Evolutionary conservation across 2,113 vertebrate genomes (phyloP).

Genomic region (Verasper variegatus): DNA sequence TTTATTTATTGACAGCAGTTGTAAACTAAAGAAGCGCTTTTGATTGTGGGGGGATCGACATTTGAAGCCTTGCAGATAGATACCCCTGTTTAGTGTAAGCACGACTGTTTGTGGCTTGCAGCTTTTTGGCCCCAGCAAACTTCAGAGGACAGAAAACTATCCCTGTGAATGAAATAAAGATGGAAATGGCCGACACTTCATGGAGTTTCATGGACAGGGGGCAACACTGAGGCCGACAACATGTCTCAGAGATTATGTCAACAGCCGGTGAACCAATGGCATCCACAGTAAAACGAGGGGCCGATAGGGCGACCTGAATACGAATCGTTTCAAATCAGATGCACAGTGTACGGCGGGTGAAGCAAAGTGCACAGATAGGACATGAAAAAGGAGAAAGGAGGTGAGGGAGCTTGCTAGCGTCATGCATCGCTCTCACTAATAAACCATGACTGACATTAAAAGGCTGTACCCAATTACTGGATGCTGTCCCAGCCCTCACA

Average conservation of each 20-base stretch:
- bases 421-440: constrained; percentile 54
- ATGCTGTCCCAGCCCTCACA: constrained; percentile 47
- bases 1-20: neutral
- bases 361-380: constrained; percentile 37
- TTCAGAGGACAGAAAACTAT: constrained; percentile 34
- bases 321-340: constrained; percentile 34
- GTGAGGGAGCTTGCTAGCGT: constrained; percentile 39
- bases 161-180: constrained; percentile 49
- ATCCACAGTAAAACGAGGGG: constrained; percentile 4
- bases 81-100: neutral
- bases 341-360: neutral
- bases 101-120: constrained; percentile 21
- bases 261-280: constrained; percentile 14
- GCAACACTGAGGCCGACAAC: constrained; percentile 27
- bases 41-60: neutral
- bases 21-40: neutral
- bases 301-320: neutral
- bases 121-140: neutral
- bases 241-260: constrained; percentile 52
- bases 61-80: neutral
- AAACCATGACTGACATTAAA: constrained; percentile 67
- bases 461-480: constrained; percentile 61
- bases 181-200: constrained; percentile 48
- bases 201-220: constrained; percentile 31
- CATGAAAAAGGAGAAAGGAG: constrained; percentile 11